phyloP scores from a whole-genome alignment of 2,113 vertebrate species.

The Rostratula benghalensis region DNA sequence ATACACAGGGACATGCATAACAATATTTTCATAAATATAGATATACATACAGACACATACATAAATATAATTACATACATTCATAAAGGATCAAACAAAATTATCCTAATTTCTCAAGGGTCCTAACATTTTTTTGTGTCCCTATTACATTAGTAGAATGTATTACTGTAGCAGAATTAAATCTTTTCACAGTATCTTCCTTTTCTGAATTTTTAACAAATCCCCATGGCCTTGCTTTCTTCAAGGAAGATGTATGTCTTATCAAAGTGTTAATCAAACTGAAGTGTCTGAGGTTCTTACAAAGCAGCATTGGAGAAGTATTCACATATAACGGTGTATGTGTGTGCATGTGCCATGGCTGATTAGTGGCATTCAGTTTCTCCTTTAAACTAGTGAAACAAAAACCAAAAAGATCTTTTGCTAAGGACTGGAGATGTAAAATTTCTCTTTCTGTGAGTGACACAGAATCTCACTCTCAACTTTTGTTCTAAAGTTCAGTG shows the following conservation, averaged over 20 bases:
- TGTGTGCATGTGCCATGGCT: neutral
- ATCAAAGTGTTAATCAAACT: constrained; percentile 64
- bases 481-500: constrained; percentile 56
- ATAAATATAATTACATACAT: constrained; percentile 47
- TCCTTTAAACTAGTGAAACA: neutral
- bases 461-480: neutral
- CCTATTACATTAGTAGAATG: constrained; percentile 67
- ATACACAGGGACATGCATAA: constrained; percentile 38
- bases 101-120: constrained; percentile 65
- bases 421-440: neutral
- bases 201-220: constrained; percentile 58
- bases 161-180: constrained; percentile 67
- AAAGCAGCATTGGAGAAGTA: neutral
- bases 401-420: neutral
- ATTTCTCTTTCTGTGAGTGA: constrained; percentile 12
- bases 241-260: constrained; percentile 65
- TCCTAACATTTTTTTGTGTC: constrained; percentile 44
- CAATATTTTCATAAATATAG: constrained; percentile 56
- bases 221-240: constrained; percentile 50
- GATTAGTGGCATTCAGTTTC: constrained; percentile 1
- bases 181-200: constrained; percentile 58
- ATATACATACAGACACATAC: constrained; percentile 39
- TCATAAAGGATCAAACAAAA: constrained; percentile 43
- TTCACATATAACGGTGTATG: neutral
- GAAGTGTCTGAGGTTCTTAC: constrained; percentile 37